Evolutionary conservation across 2,888 invertebrate species (phyloP).

Genomic region (Penaeus monodon): DNA sequence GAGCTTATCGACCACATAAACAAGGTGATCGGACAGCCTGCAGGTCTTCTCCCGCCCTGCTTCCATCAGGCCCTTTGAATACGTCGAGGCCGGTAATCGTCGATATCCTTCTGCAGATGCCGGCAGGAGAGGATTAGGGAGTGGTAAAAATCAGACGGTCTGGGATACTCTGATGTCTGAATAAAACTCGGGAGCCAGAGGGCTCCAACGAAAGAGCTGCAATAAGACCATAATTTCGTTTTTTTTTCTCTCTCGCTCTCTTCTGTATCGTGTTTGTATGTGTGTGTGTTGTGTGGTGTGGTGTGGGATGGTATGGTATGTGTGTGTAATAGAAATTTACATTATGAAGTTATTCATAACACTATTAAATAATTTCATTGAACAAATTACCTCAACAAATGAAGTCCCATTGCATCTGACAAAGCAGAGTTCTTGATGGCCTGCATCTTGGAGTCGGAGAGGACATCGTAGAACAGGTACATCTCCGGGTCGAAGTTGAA

Average conservation of each 20-base stretch:
- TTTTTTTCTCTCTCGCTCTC: no score
- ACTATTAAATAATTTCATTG: neutral
- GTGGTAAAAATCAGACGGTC: neutral
- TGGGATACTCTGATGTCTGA: neutral
- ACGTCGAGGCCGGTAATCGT: neutral
- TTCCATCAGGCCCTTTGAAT: neutral
- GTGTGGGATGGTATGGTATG: no score
- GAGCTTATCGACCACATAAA: neutral
- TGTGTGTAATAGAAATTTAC: neutral
- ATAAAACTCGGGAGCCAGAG: neutral
- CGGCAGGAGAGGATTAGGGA: neutral
- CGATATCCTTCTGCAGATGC: neutral
- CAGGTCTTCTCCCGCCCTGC: neutral
- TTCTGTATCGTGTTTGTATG: no score
- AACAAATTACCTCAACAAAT: neutral
- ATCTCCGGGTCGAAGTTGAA: constrained; percentile 2
- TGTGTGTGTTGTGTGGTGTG: no score
- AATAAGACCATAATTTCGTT: neutral
- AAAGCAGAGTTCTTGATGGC: neutral
- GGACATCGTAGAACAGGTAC: constrained; percentile 7
- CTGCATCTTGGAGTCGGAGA: neutral
- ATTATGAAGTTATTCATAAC: neutral
- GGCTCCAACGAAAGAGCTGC: neutral
- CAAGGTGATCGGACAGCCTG: neutral
- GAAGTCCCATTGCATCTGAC: neutral